phyloP scores from a whole-genome alignment of 2,888 invertebrate genomes.

The Electrophaes corylata region DNA sequence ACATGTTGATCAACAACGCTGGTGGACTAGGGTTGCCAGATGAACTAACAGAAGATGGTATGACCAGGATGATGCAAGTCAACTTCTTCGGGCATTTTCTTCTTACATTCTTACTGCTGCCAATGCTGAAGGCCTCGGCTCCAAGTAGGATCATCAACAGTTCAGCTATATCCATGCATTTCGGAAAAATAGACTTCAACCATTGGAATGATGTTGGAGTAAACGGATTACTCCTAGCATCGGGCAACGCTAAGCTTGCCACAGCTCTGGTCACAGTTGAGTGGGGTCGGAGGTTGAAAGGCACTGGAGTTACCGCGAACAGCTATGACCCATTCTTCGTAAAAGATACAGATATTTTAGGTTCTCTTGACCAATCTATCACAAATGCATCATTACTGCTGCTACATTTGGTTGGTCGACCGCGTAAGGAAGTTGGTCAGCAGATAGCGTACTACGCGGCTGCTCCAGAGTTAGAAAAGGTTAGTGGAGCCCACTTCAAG shows the following conservation, averaged over 20 bases:
- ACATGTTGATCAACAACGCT: conserved; percentile 87
- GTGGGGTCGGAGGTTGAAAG: conserved; percentile 80
- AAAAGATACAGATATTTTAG: conserved; percentile 54
- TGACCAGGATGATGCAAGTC: conserved; percentile 87
- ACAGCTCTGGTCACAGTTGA: conserved; percentile 85
- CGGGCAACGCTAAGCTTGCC: conserved; percentile 84
- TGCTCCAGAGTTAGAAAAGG: conserved; percentile 52
- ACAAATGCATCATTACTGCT: conserved; percentile 6
- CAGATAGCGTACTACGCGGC: conserved; percentile 66
- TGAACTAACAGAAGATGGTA: conserved; percentile 84
- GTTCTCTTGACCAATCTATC: conserved; percentile 7
- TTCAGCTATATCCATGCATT: conserved; percentile 82
- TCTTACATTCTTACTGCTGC: conserved; percentile 86
- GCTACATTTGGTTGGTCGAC: conserved; percentile 54
- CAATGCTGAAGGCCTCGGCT: conserved; percentile 77
- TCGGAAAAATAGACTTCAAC: conserved; percentile 69
- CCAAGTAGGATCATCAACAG: conserved; percentile 86
- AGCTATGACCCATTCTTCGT: conserved; percentile 83
- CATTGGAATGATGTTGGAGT: conserved; percentile 68
- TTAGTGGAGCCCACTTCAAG: conserved; percentile 65
- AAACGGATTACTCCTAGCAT: conserved; percentile 53
- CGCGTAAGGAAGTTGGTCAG: conserved; percentile 63
- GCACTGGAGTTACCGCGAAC: conserved; percentile 86
- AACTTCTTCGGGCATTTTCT: conserved; percentile 90
- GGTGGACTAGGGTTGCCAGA: conserved; percentile 73